Conservation (phyloP, 2,797 vertebrate genomes). For the Lophotriccus pileatus region DNA sequence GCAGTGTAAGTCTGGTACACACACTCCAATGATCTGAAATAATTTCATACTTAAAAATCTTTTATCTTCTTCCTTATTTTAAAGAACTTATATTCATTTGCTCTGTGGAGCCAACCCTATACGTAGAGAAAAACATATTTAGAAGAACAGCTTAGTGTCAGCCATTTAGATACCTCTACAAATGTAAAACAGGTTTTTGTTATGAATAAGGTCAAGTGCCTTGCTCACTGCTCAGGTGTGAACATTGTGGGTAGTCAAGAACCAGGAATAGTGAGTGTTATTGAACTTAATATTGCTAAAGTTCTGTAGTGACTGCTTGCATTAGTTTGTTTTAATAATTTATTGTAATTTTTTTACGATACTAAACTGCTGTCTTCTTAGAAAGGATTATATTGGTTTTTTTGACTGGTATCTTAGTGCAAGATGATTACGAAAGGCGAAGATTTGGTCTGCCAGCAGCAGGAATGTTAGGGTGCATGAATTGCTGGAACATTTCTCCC, state of each 20-base stretch:
- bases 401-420: not conserved
- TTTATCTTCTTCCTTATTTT: not conserved
- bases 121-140: not conserved
- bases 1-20: fast-evolving
- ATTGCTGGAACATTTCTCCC: not conserved
- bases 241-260: not conserved
- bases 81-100: not conserved
- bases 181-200: not conserved
- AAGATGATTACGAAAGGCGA: not conserved
- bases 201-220: not conserved
- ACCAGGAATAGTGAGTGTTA: not conserved
- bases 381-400: not conserved
- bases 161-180: not conserved
- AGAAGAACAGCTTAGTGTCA: not conserved
- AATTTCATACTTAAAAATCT: not conserved
- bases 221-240: not conserved
- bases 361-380: not conserved
- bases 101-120: not conserved
- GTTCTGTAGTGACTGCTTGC: not conserved
- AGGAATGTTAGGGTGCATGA: not conserved
- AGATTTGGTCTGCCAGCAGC: not conserved
- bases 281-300: not conserved
- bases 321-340: not conserved
- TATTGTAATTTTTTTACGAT: not conserved
- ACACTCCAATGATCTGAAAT: not conserved